Base-by-base conservation (phyloP, 1,140 invertebrate genomes). In the Hestina assimilis region DNA sequence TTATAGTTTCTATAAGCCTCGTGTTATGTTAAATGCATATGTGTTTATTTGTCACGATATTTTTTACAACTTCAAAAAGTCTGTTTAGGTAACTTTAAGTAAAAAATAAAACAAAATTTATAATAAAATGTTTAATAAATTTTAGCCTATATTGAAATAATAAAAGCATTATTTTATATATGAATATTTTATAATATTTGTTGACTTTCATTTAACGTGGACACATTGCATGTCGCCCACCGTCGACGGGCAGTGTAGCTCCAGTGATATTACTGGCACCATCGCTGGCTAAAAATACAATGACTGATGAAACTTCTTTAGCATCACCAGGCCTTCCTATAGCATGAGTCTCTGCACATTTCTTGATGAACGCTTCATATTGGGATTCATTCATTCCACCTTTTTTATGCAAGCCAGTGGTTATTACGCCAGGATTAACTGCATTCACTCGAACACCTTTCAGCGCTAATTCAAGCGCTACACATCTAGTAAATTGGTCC, bases 241-340 rank as follows among this genome's bases (percentile, higher is more conserved):
- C 95, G 90, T 96, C 95, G 14, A 96, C 92, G 24, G 94, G 92
- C 31, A 96, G 50, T 8, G 91, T 92, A 11, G 89, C 93, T 15
- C 95, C 95, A 47, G 95, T 96, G 6, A 95, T 94, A 71, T 95
- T 96, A 63, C 92, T 93, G 3, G 95, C 91, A 60, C 90, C 89
- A 58, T 94, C 92, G 17, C 93, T 94, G 3, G 95, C 95, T 23
- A 96, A 85, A 82, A 96, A 96, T 33, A 92, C 91, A 64, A 96
- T 96, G 0, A 92, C 84, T 33, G 90, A 89, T 1, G 95, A 93
- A 4, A 96, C 94, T 90, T 96, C 95, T 3, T 91, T 90, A 11
- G 90, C 75, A 53, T 92, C 81, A 23, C 95, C 95, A 3, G 92
- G 81, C 67, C 95, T 89, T 15, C 94, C 94, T 4, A 96, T 75